phyloP scores from a whole-genome alignment of 2,113 vertebrate genomes.

The Ginglymostoma cirratum region DNA sequence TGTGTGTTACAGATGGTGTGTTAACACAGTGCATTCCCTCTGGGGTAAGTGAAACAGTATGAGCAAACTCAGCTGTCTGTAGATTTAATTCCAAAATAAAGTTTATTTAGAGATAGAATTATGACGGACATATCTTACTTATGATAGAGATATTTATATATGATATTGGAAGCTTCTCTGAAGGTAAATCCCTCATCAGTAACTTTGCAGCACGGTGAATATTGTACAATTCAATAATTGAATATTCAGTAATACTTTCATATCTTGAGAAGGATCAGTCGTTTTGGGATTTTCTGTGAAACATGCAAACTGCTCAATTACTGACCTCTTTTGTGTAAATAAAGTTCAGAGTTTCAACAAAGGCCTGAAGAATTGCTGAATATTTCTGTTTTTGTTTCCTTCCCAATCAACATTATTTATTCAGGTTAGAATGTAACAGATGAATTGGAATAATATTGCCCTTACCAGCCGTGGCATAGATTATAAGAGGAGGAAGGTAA shows the following conservation, averaged over 20 bases:
- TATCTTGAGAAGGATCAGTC: neutral
- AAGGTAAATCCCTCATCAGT: neutral
- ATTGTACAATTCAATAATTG: too few species aligned
- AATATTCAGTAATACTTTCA: neutral
- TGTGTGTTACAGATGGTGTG: neutral
- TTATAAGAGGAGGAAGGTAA: too few species aligned
- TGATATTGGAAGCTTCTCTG: neutral
- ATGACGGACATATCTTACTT: neutral
- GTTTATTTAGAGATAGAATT: neutral
- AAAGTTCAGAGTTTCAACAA: neutral
- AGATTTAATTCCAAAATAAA: neutral
- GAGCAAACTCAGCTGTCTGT: neutral
- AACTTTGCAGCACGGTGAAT: neutral
- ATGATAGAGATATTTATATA: neutral
- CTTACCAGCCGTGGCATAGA: neutral
- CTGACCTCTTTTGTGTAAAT: neutral
- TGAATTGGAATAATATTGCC: neutral
- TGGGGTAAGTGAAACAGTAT: neutral
- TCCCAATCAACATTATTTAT: neutral
- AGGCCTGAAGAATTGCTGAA: neutral
- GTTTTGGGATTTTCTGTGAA: neutral
- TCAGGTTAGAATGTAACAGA: neutral
- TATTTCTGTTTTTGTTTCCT: neutral
- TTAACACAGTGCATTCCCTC: neutral
- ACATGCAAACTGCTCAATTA: neutral